Evolutionary conservation across 2,888 invertebrate species (phyloP), one percentile per base, ranked within the genome.

Genomic region (Biston betularia): DNA sequence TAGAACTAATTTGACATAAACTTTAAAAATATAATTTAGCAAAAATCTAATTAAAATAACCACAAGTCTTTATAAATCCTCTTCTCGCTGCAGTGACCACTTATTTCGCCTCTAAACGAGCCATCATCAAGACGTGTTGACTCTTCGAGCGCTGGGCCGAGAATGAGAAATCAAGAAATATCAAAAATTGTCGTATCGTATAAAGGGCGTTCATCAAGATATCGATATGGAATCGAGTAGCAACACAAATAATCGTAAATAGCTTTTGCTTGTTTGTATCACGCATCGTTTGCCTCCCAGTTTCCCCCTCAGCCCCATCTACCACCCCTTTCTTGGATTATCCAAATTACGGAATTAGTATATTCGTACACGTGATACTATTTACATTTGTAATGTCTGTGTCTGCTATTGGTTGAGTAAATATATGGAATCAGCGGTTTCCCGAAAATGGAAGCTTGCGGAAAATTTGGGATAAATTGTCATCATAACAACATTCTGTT

Each of bases 231-330:
- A 62, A 66, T 70, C 66, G 62, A 70, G 68, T 68, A 67, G 66
- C 68, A 72, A 65, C 68, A 67, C 72, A 66, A 70, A 71, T 63
- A 70, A 54, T 65, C 65, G 58, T 70, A 71, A 54, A 73, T 69
- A 68, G 70, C 68, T 57, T 73, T 73, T 68, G 61, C 69, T 69
- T 72, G 72, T 69, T 73, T 69, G 70, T 69, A 56, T 44, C 67
- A 65, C 69, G 69, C 63, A 67, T 55, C 62, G 69, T 69, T 62
- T 68, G 55, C 63, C 55, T 48, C 38, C 50, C 34, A 11, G 10
- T 45, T 11, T 5, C 12, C 38, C 40, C 14, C 57, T 8, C 33
- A 38, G 14, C 10, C 56, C 33, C 24, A 24, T 24, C 24, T 24
- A 24, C 24, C 24, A 24, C 24, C 24, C 35, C 44, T 42, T 24